These are phyloP conservation scores for Trichomalopsis sarcophagae DNA, from an alignment of 1,140 invertebrate genomes.

Conservation along the genomic window DNA sequence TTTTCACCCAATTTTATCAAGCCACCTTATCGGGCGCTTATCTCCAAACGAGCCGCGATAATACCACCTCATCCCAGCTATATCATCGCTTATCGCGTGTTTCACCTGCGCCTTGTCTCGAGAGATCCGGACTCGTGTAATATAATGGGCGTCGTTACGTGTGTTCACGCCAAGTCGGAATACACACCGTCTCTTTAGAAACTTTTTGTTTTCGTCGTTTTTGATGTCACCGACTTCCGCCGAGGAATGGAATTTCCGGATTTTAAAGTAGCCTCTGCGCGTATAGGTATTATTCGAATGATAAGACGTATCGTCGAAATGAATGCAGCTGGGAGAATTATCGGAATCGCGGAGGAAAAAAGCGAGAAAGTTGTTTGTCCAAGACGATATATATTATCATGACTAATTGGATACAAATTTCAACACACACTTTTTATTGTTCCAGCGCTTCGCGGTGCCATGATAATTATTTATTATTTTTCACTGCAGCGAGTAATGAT, in stretches of 20 bases:
- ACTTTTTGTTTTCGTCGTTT: background rate
- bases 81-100: background rate
- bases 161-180: background rate
- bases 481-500: background rate
- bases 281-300: background rate
- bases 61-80: background rate
- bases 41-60: constrained; percentile 19
- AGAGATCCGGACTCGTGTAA: background rate
- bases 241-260: background rate
- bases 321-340: background rate
- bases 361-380: background rate
- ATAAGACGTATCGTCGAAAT: background rate
- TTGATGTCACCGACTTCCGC: background rate
- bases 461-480: constrained; percentile 25
- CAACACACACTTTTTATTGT: background rate
- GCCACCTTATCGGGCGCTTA: background rate
- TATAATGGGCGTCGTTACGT: background rate
- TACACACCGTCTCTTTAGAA: background rate
- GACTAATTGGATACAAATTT: background rate
- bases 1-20: constrained; percentile 37
- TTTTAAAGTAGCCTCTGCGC: background rate
- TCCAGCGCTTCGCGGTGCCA: background rate
- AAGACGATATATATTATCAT: background rate
- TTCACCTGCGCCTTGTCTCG: background rate
- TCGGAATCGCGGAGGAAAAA: background rate